A percentile compares a stretch with the other conserved stretches of the same genome.
These are phyloP conservation scores for Agapornis roseicollis DNA, from an alignment of 2,113 vertebrate species.

Conservation along the genomic window DNA sequence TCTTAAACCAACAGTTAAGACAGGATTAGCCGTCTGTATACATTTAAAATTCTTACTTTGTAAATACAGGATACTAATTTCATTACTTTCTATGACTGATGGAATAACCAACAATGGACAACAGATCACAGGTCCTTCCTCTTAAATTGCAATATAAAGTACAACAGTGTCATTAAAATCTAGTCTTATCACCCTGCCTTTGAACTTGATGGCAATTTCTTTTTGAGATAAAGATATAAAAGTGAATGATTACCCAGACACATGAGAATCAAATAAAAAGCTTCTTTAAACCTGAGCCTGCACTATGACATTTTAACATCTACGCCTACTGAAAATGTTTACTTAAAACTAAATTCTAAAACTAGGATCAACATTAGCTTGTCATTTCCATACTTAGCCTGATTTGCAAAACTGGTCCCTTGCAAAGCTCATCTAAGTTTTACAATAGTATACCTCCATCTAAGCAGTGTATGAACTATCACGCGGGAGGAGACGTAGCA, in stretches of 20 bases:
- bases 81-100: background rate
- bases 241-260: slow-evolving; percentile 27
- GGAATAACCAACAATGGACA: background rate
- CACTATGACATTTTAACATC: background rate
- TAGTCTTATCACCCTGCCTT: background rate
- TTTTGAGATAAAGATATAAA: background rate
- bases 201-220: background rate
- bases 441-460: background rate
- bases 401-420: background rate
- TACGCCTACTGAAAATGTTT: background rate
- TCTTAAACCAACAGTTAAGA: background rate
- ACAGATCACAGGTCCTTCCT: background rate
- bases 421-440: background rate
- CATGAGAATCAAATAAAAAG: background rate
- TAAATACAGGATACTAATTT: background rate
- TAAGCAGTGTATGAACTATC: background rate
- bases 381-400: background rate
- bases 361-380: background rate
- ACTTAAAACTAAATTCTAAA: background rate
- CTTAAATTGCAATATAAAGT: background rate
- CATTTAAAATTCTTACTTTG: background rate
- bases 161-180: background rate
- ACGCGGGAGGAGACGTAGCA: background rate
- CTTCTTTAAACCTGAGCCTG: background rate
- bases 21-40: background rate